Base-by-base conservation (phyloP, 2,888 invertebrate species). In the Euzetes globulus region DNA sequence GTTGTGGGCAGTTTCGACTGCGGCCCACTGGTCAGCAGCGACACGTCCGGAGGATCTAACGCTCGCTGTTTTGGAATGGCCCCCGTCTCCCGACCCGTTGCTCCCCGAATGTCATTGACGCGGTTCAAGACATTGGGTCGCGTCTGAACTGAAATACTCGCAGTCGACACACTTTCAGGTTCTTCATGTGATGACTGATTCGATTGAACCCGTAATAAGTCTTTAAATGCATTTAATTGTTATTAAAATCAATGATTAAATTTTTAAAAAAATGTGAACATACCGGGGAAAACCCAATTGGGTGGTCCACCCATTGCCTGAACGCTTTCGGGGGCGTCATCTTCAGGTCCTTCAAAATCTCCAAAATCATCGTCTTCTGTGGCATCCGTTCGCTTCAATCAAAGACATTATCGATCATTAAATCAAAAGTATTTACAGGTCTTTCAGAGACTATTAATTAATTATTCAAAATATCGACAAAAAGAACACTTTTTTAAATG, bases 311-410 rank as follows among this genome's bases (percentile, higher is more conserved):
- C 50, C 70, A 74, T 74, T 9, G 74, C 74, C 68, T 74, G 74
- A 47, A 74, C 74, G 15, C 45, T 11, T 74, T 74, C 74, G n/a
- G 74, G 74, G 27, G 47, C 55, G 17, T 74, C 74, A 29, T 74
- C 58, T 71, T 74, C 74, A 2, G 68, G 47, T 9, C 37, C 70
- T 37, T 74, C 74, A 22, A 58, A 74, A 22, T 74, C 74, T 9
- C 74, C 71, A 50, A 74, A 74, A n/a, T 73, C 73, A 45, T 74
- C 74, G 68, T 74, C 74, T 70, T 74, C 74, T 47, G 74, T 68
- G 22, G 74, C 74, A 3, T 74, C 74, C 13, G 68, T 70, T 27
- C 11, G 22, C 74, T 74, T 33, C 33, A 33, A 6, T 33, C 33
- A 33, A 33, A 33, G 15, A 25, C 1, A n/a, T n/a, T n/a, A n/a